Conservation (phyloP, 1,140 invertebrate genomes). For the Pemphigus obesinymphae region DNA sequence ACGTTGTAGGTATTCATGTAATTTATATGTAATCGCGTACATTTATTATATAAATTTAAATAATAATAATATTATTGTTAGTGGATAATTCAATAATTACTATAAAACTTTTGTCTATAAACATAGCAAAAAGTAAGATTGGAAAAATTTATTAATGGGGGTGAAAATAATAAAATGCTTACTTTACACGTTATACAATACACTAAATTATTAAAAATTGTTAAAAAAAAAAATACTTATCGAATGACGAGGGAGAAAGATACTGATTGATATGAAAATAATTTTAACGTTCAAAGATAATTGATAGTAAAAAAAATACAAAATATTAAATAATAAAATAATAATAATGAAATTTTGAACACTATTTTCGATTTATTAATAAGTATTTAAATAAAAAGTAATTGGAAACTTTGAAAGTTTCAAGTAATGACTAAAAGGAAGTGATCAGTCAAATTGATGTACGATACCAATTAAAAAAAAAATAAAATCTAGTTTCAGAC, state of each 20-base stretch:
- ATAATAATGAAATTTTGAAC: neutral
- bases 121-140: neutral
- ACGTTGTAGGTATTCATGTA: neutral
- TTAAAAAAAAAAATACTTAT: neutral
- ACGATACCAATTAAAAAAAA: slow-evolving; percentile 37
- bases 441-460: slow-evolving; percentile 37
- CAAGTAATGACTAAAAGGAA: slow-evolving; percentile 34
- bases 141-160: neutral
- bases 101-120: neutral
- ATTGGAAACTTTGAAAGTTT: neutral
- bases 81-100: too few relatives aligned
- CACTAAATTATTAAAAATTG: neutral
- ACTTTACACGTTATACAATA: neutral
- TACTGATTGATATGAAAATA: neutral
- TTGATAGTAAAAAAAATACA: neutral
- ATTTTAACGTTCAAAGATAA: neutral
- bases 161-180: neutral
- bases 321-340: neutral
- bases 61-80: too few relatives aligned
- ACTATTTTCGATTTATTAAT: neutral
- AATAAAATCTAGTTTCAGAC: slow-evolving; percentile 14
- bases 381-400: neutral
- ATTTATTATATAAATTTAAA: neutral
- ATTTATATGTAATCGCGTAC: neutral
- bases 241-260: neutral